Conservation (phyloP, 2,888 invertebrate species). For the Cancer borealis region DNA sequence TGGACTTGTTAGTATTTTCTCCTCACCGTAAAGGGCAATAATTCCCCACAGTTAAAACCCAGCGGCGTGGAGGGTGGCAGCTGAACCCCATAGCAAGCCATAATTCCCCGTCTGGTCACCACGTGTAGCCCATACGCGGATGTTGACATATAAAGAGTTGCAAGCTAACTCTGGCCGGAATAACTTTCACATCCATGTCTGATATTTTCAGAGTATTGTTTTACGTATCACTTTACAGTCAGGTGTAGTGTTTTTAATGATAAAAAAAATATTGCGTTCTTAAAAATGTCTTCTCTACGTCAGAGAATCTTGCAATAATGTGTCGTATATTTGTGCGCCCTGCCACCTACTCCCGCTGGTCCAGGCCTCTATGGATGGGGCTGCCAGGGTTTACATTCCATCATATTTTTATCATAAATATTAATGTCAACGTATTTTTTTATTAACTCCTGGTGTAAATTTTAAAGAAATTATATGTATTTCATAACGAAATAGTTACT, state of each 20-base stretch:
- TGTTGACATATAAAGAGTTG: slow-evolving; percentile 60
- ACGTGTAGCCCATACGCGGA: slow-evolving; percentile 60
- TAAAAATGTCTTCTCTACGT: not conserved
- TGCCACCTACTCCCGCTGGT: not conserved
- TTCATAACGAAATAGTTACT: not conserved
- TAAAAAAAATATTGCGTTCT: not conserved
- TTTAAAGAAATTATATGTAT: not conserved
- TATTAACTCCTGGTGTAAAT: not conserved
- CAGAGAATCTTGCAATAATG: not conserved
- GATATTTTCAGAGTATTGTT: not conserved
- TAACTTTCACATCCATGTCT: slow-evolving; percentile 7
- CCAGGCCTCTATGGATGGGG: slow-evolving; percentile 30
- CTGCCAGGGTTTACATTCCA: slow-evolving; percentile 34
- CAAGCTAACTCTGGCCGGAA: slow-evolving; percentile 29
- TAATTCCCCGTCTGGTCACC: slow-evolving; percentile 41
- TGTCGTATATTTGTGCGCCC: not conserved
- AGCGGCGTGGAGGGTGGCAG: not conserved
- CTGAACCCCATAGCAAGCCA: not conserved
- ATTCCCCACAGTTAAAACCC: not conserved
- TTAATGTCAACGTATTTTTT: not conserved
- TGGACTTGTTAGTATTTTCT: not conserved
- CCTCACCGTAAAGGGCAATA: not conserved
- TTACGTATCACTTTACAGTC: not conserved
- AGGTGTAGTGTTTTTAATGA: not conserved
- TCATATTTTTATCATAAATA: not conserved